Evolutionary conservation across 1,140 invertebrate species (phyloP).

Genomic region (Leptoteleia sp.): DNA sequence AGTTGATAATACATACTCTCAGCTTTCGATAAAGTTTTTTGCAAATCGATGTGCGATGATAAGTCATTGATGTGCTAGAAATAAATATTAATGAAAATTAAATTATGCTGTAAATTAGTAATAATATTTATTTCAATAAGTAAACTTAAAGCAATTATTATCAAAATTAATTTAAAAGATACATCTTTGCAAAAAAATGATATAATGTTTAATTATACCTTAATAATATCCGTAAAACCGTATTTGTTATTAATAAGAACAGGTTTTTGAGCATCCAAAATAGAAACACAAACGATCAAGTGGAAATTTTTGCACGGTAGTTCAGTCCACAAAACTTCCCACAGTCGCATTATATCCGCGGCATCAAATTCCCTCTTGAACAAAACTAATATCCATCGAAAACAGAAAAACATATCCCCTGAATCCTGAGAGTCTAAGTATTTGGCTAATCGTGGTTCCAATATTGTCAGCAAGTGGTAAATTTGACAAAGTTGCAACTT

Average conservation of each 20-base stretch:
- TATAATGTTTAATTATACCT: constrained; percentile 83
- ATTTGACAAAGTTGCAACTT: constrained; percentile 94
- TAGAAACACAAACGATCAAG: constrained; percentile 93
- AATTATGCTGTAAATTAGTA: too few species aligned
- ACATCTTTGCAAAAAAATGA: not conserved
- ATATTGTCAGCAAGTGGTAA: constrained; percentile 89
- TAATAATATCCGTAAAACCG: constrained; percentile 90
- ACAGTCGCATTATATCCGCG: constrained; percentile 88
- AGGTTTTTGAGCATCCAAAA: constrained; percentile 93
- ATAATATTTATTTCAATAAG: too few species aligned
- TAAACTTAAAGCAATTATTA: too few species aligned
- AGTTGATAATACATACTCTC: constrained; percentile 95
- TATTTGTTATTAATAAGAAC: constrained; percentile 93
- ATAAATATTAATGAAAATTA: not conserved
- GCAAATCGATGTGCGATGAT: constrained; percentile 90
- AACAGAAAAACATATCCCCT: constrained; percentile 99
- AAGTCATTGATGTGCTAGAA: constrained; percentile 95
- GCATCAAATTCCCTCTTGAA: constrained; percentile 91
- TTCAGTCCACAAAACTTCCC: constrained; percentile 94
- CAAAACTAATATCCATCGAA: constrained; percentile 93
- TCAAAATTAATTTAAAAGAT: too few species aligned
- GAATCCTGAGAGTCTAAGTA: constrained; percentile 96
- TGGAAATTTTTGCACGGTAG: constrained; percentile 97
- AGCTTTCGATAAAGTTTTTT: constrained; percentile 89
- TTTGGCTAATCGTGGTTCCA: constrained; percentile 91